Conservation (phyloP, 1,140 invertebrate species). For the Xylocopa sonorina region DNA sequence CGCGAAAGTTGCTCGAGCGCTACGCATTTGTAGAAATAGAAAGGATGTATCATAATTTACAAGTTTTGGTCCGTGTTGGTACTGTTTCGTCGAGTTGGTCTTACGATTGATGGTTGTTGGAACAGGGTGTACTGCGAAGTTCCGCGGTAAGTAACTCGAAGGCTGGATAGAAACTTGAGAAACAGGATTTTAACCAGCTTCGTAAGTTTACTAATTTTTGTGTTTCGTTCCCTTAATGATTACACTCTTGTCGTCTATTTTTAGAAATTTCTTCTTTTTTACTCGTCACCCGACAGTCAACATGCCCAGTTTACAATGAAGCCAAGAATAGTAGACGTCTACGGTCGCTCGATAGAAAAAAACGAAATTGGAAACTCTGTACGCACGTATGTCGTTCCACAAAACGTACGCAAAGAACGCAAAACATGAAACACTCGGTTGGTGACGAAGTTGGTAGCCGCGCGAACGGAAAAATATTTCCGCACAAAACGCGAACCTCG, state of each 20-base stretch:
- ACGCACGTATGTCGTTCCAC: too few relatives aligned
- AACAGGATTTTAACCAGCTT: not conserved
- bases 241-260: too few relatives aligned
- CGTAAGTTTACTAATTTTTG: too few relatives aligned
- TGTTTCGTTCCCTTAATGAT: too few relatives aligned
- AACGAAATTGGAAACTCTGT: too few relatives aligned
- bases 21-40: not conserved
- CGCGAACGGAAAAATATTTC: constrained; percentile 38
- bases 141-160: not conserved
- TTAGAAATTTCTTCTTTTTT: too few relatives aligned
- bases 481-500: not conserved
- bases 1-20: not conserved
- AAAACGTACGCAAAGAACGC: too few relatives aligned
- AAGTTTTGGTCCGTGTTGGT: not conserved
- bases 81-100: not conserved
- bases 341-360: too few relatives aligned
- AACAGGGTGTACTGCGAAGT: not conserved
- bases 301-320: too few relatives aligned
- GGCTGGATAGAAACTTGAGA: not conserved
- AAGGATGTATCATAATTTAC: not conserved
- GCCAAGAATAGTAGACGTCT: too few relatives aligned
- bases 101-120: not conserved
- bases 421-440: too few relatives aligned
- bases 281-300: too few relatives aligned
- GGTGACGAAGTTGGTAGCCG: not conserved